Percentiles rank a stretch among this genome's conserved stretches.
These are phyloP conservation scores for Grantiella picta DNA, from an alignment of 2,113 vertebrate genomes.

Conservation along the genomic window DNA sequence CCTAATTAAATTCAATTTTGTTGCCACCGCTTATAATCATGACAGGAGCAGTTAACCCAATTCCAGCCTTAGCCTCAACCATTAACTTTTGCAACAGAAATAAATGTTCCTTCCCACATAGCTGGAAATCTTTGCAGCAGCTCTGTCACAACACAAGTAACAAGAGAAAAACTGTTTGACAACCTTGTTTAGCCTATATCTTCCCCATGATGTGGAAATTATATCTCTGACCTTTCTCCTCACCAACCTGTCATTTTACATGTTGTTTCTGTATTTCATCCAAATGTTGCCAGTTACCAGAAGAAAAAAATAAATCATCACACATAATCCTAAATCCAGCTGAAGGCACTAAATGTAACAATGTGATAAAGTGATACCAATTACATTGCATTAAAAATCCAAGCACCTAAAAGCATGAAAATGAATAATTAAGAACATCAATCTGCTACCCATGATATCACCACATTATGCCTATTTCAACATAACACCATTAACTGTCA, in stretches of 20 bases:
- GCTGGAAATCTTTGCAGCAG: not conserved
- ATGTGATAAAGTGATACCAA: conserved; percentile 4
- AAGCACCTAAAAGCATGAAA: conserved; percentile 53
- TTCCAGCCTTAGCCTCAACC: not conserved
- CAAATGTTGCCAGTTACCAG: not conserved
- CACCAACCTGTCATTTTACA: not conserved
- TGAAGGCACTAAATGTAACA: not conserved
- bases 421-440: conserved; percentile 51
- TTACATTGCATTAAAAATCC: conserved; percentile 39
- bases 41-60: not conserved
- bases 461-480: not conserved
- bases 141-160: not conserved
- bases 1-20: not conserved
- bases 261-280: not conserved
- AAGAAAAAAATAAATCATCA: not conserved
- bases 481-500: conserved; percentile 3
- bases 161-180: not conserved
- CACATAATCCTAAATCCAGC: not conserved
- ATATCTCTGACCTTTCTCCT: not conserved
- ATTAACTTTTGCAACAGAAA: not conserved
- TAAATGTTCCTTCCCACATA: not conserved
- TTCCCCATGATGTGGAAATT: not conserved
- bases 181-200: not conserved
- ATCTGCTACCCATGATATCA: not conserved
- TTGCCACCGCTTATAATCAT: not conserved